phyloP scores from a whole-genome alignment of 64 coral and sea anemone genomes.

The Cladopsammia gracilis region DNA sequence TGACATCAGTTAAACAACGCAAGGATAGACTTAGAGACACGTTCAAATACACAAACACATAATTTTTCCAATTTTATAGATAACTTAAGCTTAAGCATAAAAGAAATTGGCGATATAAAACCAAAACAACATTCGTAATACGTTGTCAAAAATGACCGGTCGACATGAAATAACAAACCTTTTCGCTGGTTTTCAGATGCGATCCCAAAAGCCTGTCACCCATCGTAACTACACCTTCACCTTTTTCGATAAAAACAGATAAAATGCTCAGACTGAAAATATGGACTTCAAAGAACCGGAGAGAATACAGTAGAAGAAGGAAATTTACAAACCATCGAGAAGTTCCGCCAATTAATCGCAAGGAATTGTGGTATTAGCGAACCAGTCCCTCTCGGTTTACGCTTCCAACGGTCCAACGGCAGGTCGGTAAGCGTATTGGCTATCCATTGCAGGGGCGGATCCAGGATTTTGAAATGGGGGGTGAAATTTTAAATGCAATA shows the following conservation, averaged over 20 bases:
- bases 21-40: too few species aligned
- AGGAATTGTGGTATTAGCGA: conserved; percentile 33
- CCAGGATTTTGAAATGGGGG: too few species aligned
- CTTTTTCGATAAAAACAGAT: neutral
- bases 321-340: neutral
- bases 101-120: neutral
- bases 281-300: neutral
- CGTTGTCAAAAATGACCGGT: neutral
- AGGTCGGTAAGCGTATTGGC: too few species aligned
- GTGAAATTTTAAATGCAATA: too few species aligned
- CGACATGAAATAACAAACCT: conserved; percentile 23
- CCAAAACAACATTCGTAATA: neutral
- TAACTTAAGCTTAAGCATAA: too few species aligned
- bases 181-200: conserved; percentile 77
- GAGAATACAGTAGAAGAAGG: neutral
- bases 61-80: too few species aligned
- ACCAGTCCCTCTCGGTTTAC: neutral
- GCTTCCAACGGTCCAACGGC: neutral
- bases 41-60: too few species aligned
- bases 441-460: too few species aligned
- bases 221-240: neutral
- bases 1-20: too few species aligned
- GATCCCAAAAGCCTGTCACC: conserved; percentile 43
- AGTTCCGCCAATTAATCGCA: conserved; percentile 3
- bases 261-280: neutral